Percentiles rank a stretch among this genome's conserved stretches.
phyloP scores from a whole-genome alignment of 2,888 invertebrate genomes.

The Bimastos eiseni region DNA sequence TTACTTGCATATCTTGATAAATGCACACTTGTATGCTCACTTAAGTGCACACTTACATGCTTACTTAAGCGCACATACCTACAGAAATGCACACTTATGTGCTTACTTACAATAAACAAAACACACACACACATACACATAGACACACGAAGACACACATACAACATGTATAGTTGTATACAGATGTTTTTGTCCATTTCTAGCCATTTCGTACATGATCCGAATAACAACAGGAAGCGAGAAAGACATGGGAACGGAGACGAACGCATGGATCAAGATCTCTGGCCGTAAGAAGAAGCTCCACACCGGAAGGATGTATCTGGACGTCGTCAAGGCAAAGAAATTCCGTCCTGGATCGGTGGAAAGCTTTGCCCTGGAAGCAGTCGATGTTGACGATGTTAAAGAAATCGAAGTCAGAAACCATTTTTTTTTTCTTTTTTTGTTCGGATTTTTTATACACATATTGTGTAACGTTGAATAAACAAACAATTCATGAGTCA shows the following conservation, averaged over 20 bases:
- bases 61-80: background rate
- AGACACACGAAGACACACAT: background rate
- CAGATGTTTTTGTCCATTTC: background rate
- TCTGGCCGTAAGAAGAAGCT: conserved; percentile 50
- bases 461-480: background rate
- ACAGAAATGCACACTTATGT: background rate
- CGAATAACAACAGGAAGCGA: conserved; percentile 57
- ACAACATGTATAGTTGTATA: background rate
- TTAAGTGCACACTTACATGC: no score
- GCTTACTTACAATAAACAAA: no score
- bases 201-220: conserved; percentile 61
- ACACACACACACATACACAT: background rate
- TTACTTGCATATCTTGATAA: no score
- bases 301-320: conserved; percentile 53
- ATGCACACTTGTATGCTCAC: no score
- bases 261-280: conserved; percentile 58
- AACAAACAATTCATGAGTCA: background rate
- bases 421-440: background rate
- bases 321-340: conserved; percentile 56
- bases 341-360: conserved; percentile 57
- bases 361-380: conserved; percentile 61
- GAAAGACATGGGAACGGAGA: conserved; percentile 58
- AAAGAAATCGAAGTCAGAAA: conserved; percentile 57
- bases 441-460: background rate
- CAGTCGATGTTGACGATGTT: conserved; percentile 58